phyloP scores from a whole-genome alignment of 2,888 invertebrate genomes.

The Phyllotreta cruciferae region DNA sequence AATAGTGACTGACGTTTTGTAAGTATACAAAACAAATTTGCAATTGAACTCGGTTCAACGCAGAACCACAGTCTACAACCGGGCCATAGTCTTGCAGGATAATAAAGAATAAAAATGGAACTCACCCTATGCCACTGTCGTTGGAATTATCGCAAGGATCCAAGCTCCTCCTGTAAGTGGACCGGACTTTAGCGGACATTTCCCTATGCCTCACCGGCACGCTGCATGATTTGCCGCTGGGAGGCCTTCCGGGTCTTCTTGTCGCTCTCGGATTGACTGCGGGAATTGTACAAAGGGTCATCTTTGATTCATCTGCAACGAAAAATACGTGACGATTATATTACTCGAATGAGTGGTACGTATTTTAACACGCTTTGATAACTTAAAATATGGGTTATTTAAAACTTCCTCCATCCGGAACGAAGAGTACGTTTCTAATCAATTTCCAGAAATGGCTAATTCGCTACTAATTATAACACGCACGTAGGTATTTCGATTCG shows the following conservation, averaged over 20 bases:
- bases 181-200: constrained; percentile 55
- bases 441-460: too few relatives aligned
- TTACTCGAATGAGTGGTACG: too few relatives aligned
- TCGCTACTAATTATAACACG: too few relatives aligned
- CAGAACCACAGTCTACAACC: too few relatives aligned
- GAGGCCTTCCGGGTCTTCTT: constrained; percentile 70
- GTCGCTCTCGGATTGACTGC: constrained; percentile 72
- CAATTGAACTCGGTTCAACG: too few relatives aligned
- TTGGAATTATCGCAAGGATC: constrained; percentile 85
- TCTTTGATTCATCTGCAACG: constrained; percentile 62
- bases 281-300: constrained; percentile 76
- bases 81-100: background rate
- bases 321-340: constrained; percentile 1
- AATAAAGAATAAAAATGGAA: constrained; percentile 28
- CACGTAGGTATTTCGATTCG: too few relatives aligned
- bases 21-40: too few relatives aligned
- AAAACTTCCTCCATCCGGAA: too few relatives aligned
- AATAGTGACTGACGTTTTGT: too few relatives aligned
- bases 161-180: constrained; percentile 59
- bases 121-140: constrained; percentile 82
- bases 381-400: background rate
- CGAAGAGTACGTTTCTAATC: too few relatives aligned
- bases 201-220: constrained; percentile 54
- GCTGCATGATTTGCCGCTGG: constrained; percentile 59
- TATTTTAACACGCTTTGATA: too few relatives aligned